These are phyloP conservation scores for Tetranychus urticae DNA, from an alignment of 1,140 invertebrate genomes.

Conservation along the genomic window DNA sequence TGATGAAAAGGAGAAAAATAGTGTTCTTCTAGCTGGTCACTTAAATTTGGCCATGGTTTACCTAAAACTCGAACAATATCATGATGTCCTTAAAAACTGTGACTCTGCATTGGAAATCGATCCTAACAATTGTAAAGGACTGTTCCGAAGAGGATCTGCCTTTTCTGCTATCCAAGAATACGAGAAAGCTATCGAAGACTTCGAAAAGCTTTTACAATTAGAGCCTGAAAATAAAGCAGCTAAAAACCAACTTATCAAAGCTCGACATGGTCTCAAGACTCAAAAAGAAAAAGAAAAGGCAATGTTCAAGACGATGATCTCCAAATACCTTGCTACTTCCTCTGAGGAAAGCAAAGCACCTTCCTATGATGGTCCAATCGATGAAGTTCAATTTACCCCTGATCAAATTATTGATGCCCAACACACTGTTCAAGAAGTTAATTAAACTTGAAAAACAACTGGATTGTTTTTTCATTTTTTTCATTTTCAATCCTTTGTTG, in stretches of 20 bases:
- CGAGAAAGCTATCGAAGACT: conserved; percentile 49
- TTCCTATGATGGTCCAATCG: no score
- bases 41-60: conserved; percentile 66
- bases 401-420: no score
- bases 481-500: no score
- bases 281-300: conserved; percentile 58
- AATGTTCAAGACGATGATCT: conserved; percentile 80
- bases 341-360: not conserved
- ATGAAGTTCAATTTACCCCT: no score
- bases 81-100: conserved; percentile 41
- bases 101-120: conserved; percentile 48
- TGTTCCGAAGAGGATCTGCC: conserved; percentile 63
- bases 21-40: conserved; percentile 39
- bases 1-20: not conserved
- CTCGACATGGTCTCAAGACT: conserved; percentile 45
- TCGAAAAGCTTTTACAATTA: conserved; percentile 38
- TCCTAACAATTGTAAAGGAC: conserved; percentile 57
- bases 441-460: no score
- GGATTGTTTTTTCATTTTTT: no score
- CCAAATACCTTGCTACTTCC: not conserved
- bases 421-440: no score
- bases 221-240: conserved; percentile 65
- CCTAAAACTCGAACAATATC: conserved; percentile 48
- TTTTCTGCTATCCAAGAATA: conserved; percentile 46
- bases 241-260: conserved; percentile 42